A percentile compares a stretch with the other conserved stretches of the same genome.
These are phyloP conservation scores for Syncerus caffer DNA, from an alignment of 2,797 vertebrate species.

Conservation along the genomic window DNA sequence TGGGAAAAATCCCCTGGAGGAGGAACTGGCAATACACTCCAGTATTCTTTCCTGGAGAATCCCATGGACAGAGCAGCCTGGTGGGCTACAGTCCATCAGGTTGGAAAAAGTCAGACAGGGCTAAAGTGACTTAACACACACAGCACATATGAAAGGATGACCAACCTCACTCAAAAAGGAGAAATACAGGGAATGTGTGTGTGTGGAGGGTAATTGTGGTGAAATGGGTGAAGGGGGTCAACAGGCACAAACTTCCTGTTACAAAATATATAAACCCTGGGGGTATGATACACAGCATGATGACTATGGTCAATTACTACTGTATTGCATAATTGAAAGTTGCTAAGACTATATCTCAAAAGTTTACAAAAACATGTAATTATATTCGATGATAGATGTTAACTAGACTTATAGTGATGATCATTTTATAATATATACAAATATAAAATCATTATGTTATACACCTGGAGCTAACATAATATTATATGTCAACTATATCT, in stretches of 20 bases:
- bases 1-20: neutral
- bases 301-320: neutral
- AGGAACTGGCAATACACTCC: neutral
- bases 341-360: neutral
- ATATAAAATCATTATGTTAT: neutral
- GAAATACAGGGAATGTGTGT: neutral
- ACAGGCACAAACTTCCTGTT: neutral
- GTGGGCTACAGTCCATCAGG: neutral
- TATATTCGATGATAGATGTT: neutral
- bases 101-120: neutral
- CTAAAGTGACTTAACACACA: neutral
- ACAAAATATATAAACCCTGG: neutral
- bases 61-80: neutral
- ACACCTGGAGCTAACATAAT: neutral
- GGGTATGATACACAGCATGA: neutral
- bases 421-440: neutral
- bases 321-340: neutral
- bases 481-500: neutral
- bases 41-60: neutral
- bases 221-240: neutral
- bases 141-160: neutral
- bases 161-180: neutral
- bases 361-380: neutral
- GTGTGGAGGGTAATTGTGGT: accelerated
- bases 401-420: neutral